Conservation (phyloP, 2,113 vertebrate species). For the Argyrosomus japonicus region DNA sequence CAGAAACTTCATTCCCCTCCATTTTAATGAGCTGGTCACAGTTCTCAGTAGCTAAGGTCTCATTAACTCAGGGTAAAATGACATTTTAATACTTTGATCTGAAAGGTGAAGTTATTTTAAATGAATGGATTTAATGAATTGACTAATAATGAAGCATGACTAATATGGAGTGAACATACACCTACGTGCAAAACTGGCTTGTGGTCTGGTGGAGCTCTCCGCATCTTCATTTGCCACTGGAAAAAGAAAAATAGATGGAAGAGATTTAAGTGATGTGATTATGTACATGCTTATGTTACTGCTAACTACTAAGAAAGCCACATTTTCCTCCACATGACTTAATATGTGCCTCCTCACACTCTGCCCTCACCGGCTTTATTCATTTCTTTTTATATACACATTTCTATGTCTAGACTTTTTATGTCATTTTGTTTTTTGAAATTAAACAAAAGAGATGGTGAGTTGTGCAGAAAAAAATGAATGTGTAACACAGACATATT, state of each 20-base stretch:
- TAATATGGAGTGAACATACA: slow-evolving; percentile 44
- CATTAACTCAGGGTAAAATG: slow-evolving; percentile 14
- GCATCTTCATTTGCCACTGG: slow-evolving; percentile 94
- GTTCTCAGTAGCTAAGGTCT: slow-evolving; percentile 15
- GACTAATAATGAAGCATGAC: slow-evolving; percentile 6
- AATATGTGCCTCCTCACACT: neutral
- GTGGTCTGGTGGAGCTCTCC: slow-evolving; percentile 87
- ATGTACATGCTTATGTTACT: neutral
- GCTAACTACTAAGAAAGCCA: neutral
- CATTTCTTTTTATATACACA: neutral
- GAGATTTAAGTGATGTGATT: neutral
- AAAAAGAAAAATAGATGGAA: slow-evolving; percentile 17
- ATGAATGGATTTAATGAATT: slow-evolving; percentile 12
- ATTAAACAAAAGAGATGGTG: neutral
- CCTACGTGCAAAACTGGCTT: slow-evolving; percentile 91
- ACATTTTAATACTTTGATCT: slow-evolving; percentile 2
- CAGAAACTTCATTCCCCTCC: neutral
- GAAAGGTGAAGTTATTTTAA: slow-evolving; percentile 10
- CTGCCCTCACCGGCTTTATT: neutral
- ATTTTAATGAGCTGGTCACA: neutral
- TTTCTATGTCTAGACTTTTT: neutral
- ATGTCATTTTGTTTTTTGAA: neutral
- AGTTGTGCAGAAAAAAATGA: neutral
- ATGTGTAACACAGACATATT: neutral
- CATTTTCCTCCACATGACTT: neutral